A percentile compares a stretch with the other conserved stretches of the same genome.
These are phyloP conservation scores for Trichogramma evanescens DNA, from an alignment of 2,888 invertebrate genomes.

Conservation along the genomic window DNA sequence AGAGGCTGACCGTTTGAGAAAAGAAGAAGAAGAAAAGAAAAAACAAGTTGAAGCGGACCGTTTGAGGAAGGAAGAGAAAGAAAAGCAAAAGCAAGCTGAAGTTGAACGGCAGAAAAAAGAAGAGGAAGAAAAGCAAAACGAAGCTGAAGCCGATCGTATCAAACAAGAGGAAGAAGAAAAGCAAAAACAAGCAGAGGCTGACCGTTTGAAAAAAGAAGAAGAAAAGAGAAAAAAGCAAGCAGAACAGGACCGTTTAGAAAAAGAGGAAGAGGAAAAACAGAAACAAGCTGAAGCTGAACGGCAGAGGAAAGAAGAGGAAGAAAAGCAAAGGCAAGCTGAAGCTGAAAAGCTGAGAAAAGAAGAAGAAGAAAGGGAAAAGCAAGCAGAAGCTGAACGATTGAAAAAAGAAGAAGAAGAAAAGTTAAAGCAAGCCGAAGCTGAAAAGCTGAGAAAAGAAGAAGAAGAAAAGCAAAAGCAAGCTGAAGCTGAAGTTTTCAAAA, in stretches of 20 bases:
- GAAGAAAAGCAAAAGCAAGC: slow-evolving; percentile 33
- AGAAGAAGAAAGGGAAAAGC: slow-evolving; percentile 19
- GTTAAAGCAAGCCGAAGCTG: slow-evolving; percentile 23
- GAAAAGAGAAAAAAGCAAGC: slow-evolving; percentile 20
- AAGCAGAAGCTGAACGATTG: slow-evolving; percentile 23
- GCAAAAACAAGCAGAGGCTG: slow-evolving; percentile 6
- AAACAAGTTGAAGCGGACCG: slow-evolving; percentile 17
- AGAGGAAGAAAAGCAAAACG: slow-evolving; percentile 37
- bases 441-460: slow-evolving; percentile 17
- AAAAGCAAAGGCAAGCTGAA: slow-evolving; percentile 20
- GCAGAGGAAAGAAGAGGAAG: slow-evolving; percentile 22
- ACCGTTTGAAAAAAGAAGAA: slow-evolving; percentile 6
- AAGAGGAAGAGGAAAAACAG: slow-evolving; percentile 16
- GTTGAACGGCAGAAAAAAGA: slow-evolving; percentile 20
- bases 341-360: slow-evolving; percentile 15
- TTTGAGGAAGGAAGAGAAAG: slow-evolving; percentile 12
- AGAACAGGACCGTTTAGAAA: slow-evolving; percentile 22
- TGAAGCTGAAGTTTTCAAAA: slow-evolving; percentile 12
- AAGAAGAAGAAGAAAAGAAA: slow-evolving; percentile 20
- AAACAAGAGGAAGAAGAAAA: slow-evolving; percentile 16
- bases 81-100: slow-evolving; percentile 21
- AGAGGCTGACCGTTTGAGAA: slow-evolving; percentile 10
- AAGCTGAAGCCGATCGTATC: slow-evolving; percentile 19
- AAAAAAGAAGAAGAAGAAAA: slow-evolving; percentile 24
- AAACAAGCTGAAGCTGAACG: slow-evolving; percentile 21